phyloP scores from a whole-genome alignment of 1,140 invertebrate species.

The Planococcus citri region DNA sequence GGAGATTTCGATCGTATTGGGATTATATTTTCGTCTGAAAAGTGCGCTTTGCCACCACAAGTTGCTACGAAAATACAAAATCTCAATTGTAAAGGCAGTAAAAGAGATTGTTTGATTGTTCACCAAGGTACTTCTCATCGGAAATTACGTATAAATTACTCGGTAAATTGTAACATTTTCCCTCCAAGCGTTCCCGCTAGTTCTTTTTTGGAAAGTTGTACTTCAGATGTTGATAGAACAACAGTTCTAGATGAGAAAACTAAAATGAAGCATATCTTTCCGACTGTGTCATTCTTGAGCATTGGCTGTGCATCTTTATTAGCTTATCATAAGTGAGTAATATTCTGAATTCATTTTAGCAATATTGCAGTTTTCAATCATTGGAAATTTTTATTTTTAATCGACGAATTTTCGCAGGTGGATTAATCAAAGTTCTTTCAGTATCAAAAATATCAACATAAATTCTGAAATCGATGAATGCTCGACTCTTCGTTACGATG shows the following conservation, averaged over 20 bases:
- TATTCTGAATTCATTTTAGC: too few relatives aligned
- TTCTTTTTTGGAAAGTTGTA: background rate
- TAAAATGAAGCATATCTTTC: background rate
- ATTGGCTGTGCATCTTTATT: slow-evolving; percentile 21
- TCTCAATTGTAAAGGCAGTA: slow-evolving; percentile 33
- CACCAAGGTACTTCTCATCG: background rate
- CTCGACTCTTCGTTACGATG: background rate
- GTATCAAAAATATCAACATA: background rate
- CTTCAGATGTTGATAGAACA: background rate
- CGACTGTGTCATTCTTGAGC: slow-evolving; percentile 16
- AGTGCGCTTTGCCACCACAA: slow-evolving; percentile 32
- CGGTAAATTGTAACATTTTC: background rate
- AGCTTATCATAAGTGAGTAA: slow-evolving; percentile 22
- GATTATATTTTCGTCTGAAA: slow-evolving; percentile 51
- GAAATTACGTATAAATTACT: slow-evolving; percentile 13
- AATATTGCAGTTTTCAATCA: too few relatives aligned
- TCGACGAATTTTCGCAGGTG: slow-evolving; percentile 17
- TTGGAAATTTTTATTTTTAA: too few relatives aligned
- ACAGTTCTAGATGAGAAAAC: background rate
- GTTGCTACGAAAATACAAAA: slow-evolving; percentile 21
- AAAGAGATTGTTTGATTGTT: slow-evolving; percentile 37
- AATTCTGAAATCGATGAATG: background rate
- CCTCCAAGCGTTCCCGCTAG: background rate
- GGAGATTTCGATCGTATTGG: slow-evolving; percentile 81
- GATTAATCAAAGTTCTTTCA: background rate